phyloP scores from a whole-genome alignment of 2,797 vertebrate genomes.

The Caiman crocodilus region DNA sequence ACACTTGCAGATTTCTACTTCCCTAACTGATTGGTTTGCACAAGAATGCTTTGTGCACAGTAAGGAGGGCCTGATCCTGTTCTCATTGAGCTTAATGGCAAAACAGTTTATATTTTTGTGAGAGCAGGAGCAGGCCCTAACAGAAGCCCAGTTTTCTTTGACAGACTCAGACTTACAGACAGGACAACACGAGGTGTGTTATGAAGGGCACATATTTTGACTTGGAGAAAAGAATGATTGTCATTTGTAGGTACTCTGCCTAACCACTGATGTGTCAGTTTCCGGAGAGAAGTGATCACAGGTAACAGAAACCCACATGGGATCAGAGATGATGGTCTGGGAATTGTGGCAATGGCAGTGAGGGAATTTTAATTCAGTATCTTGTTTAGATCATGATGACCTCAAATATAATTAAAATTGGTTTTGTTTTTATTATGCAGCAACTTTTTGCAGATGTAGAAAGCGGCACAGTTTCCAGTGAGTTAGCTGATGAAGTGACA shows the following conservation, averaged over 20 bases:
- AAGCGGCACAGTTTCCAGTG: conserved; percentile 83
- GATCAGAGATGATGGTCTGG: not conserved
- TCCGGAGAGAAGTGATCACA: not conserved
- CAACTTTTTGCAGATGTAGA: conserved; percentile 88
- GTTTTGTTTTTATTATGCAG: conserved; percentile 79
- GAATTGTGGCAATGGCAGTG: not conserved
- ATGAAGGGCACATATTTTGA: not conserved
- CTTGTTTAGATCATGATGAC: not conserved
- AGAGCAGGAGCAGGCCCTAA: not conserved
- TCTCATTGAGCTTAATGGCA: not conserved
- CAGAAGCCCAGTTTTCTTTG: accelerated
- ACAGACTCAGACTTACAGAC: not conserved
- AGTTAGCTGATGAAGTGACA: conserved; percentile 83
- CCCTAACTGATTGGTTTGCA: not conserved
- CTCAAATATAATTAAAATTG: not conserved
- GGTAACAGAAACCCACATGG: not conserved
- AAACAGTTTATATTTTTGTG: not conserved
- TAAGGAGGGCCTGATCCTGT: not conserved
- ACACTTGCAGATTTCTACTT: not conserved
- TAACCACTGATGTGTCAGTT: not conserved
- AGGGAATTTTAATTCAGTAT: not conserved
- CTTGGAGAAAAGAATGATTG: not conserved
- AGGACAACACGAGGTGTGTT: not conserved
- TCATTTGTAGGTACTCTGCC: not conserved
- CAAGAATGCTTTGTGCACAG: not conserved